Base-by-base conservation (phyloP, 2,113 vertebrate genomes). In the Nothocercus julius region DNA sequence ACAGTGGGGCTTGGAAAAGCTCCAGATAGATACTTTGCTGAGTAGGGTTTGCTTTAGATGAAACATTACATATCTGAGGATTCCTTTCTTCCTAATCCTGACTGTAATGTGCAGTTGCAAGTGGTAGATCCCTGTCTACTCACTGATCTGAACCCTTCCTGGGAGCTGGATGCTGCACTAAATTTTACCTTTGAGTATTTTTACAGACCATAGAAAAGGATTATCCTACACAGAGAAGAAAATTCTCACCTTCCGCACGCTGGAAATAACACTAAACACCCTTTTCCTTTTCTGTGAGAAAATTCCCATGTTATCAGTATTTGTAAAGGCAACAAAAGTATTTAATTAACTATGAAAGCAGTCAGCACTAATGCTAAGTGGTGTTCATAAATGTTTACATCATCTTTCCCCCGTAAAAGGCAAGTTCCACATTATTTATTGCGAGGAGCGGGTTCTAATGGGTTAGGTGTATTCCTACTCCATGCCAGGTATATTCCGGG, bases 241-340 rank as follows among this genome's bases (percentile, higher is more conserved):
- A 54, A 59, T 56, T 54, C 70, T 53, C 28, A 4, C 54, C 28
- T 19, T 82, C 80, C 69, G n/a, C 68, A 89, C 19, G 3, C 59
- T 89, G 53, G 78, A 79, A 93, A 85, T 59, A 67, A 62, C 59
- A 67, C 2, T 24, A 34, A 73, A n/a, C 62, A 2, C 91, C 58
- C 78, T 92, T 93, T 96, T 96, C 92, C 92, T 94, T 38, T 53
- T 66, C 47, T 1, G 2, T 30, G 58, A 86, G 81, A 47, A 45
- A 19, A 42, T 45, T 66, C 87, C 74, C 59, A 1, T 9, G 18
- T 44, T 54, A 67, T 14, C 82, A 76, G 72, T 18, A 2, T 22
- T 61, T 36, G 38, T 25, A 20, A 40, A 68, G 89, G 90, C 21
- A 74, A 24, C 68, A 88, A n/a, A 82, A 20, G 9, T 5, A 36